Evolutionary conservation across 2,113 vertebrate genomes (phyloP).

Genomic region (Microcebus lehilahytsara): DNA sequence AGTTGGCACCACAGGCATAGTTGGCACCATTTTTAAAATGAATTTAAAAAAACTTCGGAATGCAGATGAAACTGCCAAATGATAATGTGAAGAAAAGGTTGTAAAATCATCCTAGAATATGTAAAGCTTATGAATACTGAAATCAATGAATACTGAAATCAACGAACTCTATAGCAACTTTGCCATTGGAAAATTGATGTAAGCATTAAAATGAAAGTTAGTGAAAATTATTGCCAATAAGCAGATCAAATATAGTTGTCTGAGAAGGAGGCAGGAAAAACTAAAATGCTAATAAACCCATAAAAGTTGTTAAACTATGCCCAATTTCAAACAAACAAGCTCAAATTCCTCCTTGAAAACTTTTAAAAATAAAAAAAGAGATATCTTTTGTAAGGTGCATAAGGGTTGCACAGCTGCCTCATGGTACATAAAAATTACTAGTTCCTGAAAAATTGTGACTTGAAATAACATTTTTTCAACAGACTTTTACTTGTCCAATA

Average conservation of each 20-base stretch:
- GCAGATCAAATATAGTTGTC: background rate
- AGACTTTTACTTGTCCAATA: background rate
- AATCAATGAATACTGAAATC: background rate
- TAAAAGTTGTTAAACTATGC: background rate
- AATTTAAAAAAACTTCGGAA: slow-evolving; percentile 19
- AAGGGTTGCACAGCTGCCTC: background rate
- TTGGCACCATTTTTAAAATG: background rate
- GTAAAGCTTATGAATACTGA: background rate
- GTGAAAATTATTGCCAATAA: background rate
- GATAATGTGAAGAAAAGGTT: background rate
- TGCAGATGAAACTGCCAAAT: background rate
- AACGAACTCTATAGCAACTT: background rate
- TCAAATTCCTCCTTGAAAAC: background rate
- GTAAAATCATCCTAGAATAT: background rate
- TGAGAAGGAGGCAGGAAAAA: slow-evolving; percentile 1
- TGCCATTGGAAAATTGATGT: background rate
- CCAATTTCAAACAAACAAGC: background rate
- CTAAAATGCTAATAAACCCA: background rate
- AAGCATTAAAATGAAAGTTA: slow-evolving; percentile 1
- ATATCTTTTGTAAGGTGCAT: background rate
- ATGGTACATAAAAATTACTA: background rate
- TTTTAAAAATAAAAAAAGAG: background rate
- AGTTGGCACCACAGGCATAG: background rate
- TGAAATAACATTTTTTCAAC: background rate
- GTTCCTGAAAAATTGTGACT: background rate